Evolutionary conservation across 2,113 vertebrate genomes (phyloP).

Genomic region (Platysteira castanea): DNA sequence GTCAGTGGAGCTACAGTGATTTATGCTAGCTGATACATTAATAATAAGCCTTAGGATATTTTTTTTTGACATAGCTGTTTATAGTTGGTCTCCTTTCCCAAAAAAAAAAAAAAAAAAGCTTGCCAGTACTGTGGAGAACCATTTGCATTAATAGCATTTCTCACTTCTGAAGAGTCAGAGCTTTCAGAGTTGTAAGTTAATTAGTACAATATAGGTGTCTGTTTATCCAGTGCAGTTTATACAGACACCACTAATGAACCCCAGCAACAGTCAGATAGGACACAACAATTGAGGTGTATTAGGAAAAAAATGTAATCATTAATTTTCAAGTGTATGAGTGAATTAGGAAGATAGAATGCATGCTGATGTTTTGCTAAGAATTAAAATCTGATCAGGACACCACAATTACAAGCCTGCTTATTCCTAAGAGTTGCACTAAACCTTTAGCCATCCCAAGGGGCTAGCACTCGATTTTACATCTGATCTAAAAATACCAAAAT

Average conservation of each 20-base stretch:
- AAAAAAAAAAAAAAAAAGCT: too few species aligned
- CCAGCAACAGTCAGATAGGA: background rate
- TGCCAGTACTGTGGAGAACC: background rate
- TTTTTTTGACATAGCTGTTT: slow-evolving; percentile 40
- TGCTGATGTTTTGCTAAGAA: background rate
- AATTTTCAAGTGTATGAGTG: background rate
- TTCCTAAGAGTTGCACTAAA: background rate
- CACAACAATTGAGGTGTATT: background rate
- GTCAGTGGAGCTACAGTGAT: slow-evolving; percentile 42
- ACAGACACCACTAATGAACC: background rate
- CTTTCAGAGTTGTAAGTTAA: background rate
- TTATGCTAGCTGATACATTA: slow-evolving; percentile 36
- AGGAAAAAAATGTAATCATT: background rate
- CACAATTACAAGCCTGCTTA: background rate
- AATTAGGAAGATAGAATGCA: background rate
- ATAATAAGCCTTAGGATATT: slow-evolving; percentile 43
- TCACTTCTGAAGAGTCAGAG: background rate
- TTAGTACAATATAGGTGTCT: background rate
- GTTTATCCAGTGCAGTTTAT: background rate
- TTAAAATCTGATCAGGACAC: background rate
- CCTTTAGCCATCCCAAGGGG: background rate
- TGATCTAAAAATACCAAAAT: background rate
- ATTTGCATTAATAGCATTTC: background rate
- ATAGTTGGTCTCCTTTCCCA: slow-evolving; percentile 1
- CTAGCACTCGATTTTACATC: background rate